Base-by-base conservation (phyloP, 2,888 invertebrate genomes). In the Autographa pulchrina region DNA sequence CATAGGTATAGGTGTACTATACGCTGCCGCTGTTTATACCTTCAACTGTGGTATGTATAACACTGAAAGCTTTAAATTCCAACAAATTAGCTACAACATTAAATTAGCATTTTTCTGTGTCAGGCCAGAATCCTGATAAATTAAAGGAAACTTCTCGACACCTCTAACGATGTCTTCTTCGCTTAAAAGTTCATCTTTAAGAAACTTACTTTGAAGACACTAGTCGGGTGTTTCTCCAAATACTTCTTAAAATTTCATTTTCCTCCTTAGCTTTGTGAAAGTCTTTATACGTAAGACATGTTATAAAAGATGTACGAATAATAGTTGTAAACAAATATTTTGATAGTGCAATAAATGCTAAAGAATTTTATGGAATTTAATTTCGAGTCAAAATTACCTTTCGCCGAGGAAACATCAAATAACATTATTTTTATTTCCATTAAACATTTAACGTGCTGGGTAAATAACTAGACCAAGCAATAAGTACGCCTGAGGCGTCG, bases 401-500 rank as follows among this genome's bases (percentile, higher is more conserved):
- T 64, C 48, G 56, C 35, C 16, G 20, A 59, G 62, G 59, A 74
- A 78, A 82, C 70, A 70, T 80, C 78, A 82, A 71, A 80, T 74
- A 83, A 81, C 63, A 79, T 85, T 82, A 79, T 83, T 87, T 88
- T 87, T 87, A 88, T 89, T 87, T 89, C 85, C 80, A 84, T 86
- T 88, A 89, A 91, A 90, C 88, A 90, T 91, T 91, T 91, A 90
- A 88, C 83, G 87, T 86, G 89, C 82, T 79, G 86, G 86, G 88
- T 87, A 91, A 91, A 91, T 92, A 92, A 89, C 90, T 89, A 91
- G 88, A 90, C 87, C 88, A 85, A 81, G 91, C 92, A 93, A 92
- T 94, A 94, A 94, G 94, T 92, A 92, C 90, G 88, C 84, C 87
- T 90, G 91, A 91, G 91, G 90, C 92, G 90, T 91, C 94, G 94